Base-by-base conservation (phyloP, 1,140 invertebrate genomes). In the Atta cephalotes region DNA sequence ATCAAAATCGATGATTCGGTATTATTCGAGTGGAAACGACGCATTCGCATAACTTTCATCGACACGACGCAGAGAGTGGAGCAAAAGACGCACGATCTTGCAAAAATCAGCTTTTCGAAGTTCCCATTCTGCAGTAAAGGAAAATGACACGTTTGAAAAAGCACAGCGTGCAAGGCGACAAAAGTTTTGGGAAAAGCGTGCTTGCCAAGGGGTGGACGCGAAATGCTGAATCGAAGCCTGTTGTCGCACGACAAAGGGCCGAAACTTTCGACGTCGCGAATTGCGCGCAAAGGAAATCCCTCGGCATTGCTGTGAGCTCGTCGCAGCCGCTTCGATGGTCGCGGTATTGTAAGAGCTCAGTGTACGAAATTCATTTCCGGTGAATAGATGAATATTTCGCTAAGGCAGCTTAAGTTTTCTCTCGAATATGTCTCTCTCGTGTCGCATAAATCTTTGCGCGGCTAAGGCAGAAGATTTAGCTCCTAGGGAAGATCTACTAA, bases 211-310 rank as follows among this genome's bases (percentile, higher is more conserved):
- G 3, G 31, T 39, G 78, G 28, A 81, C 31, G 78, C 49, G n/a
- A 71, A 81, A 81, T 70, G 78, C 65, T 81, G 78, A 81, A 81
- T 81, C 78, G 62, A 56, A 70, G 78, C 18, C 62, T 18, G 25
- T 79, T 66, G 62, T 39, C 39, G 21, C 39, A 28, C 65, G 78
- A 81, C 78, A 81, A 81, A 81, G 49, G n/a, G 10, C 14, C 65
- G 31, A 81, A 81, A 81, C 65, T 81, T 81, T 70, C 65, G 65
- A 70, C 65, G 31, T 25, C 16, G 65, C 65, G 65, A 81, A 71
- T 81, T 31, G 78, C 31, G 78, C 16, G 65, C 65, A 56, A 71
- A 81, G 78, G 16, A 81, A 81, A 71, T 81, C 49, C 31, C 9
- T 39, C 3, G 76, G 35, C 35, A 63, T 49, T 78, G 58, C 58